A percentile compares a stretch with the other conserved stretches of the same genome.
These are phyloP conservation scores for Chaetodon auriga DNA, from an alignment of 2,113 vertebrate genomes.

Conservation along the genomic window DNA sequence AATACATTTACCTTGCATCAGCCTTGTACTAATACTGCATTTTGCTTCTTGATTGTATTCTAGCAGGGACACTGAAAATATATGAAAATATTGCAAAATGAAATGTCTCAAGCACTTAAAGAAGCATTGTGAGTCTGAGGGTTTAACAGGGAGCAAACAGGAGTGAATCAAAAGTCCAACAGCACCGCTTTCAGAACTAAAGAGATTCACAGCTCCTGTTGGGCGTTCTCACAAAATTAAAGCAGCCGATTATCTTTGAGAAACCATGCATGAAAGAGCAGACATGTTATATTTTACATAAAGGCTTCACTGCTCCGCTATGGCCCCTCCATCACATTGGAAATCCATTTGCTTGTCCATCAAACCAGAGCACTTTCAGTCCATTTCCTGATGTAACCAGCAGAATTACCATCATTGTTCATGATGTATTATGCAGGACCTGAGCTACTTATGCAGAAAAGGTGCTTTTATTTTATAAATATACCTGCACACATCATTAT, in stretches of 20 bases:
- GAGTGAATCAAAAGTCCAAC: neutral
- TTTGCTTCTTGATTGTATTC: neutral
- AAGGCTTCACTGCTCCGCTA: neutral
- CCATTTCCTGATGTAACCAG: constrained; percentile 15
- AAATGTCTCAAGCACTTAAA: constrained; percentile 1
- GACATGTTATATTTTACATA: neutral
- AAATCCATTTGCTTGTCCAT: constrained; percentile 40
- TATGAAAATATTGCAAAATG: neutral
- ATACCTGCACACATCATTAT: constrained; percentile 11
- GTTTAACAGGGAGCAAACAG: neutral
- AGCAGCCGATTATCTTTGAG: neutral
- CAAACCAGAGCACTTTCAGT: constrained; percentile 26
- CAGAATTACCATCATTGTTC: constrained; percentile 43
- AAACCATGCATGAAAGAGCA: neutral
- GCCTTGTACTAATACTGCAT: neutral
- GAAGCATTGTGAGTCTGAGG: neutral
- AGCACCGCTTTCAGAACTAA: neutral
- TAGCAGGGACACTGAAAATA: neutral
- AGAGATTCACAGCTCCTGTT: neutral
- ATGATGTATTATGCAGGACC: constrained; percentile 23
- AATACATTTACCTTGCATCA: constrained; percentile 13
- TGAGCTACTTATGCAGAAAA: constrained; percentile 29
- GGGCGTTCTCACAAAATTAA: neutral
- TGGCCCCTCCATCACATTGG: neutral
- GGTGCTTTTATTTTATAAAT: constrained; percentile 16